Evolutionary conservation across 2,888 invertebrate genomes (phyloP), one percentile per base, ranked within the genome.

Genomic region (Eupithecia subumbrata): DNA sequence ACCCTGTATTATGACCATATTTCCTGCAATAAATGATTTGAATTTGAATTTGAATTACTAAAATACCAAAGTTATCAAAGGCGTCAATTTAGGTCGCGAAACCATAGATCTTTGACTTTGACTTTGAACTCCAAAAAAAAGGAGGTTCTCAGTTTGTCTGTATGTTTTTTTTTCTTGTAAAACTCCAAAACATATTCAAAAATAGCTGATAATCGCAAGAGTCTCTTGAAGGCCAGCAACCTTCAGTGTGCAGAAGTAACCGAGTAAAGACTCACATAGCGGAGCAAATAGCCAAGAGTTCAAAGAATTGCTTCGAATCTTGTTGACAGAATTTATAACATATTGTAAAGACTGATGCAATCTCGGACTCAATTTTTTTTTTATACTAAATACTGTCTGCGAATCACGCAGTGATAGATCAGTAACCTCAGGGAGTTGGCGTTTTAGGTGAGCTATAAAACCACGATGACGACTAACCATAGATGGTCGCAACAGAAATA

Each of bases 281-380:
- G 25, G 60, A 60, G n/a, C 22, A 60, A 60, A 60, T 60, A 60
- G 25, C 22, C 60, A 7, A 60, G n/a, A 22, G 22, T 60, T 60
- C 60, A 60, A 60, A 60, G 60, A 60, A 22, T 22, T 60, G 60
- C 22, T 60, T n/a, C 60, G 60, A 22, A 60, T 60, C 22, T 60
- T 25, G 22, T 60, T 60, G 14, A 52, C 12, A 22, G 25, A 11
- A 11, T 60, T 60, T 25, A 9, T 60, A 25, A 60, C 60, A 60
- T 60, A 25, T 60, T 60, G 60, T 25, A 60, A 25, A 22, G 60
- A 60, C 11, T 25, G 5, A 60, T n/a, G 22, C n/a, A 60, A 22
- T 60, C 18, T 30, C 30, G 8, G n/a, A 60, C 60, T 60, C 25
- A 60, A 1, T 0, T 60, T 60, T 2, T 25, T 60, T 22, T 60